These are phyloP conservation scores for Hyphantria cunea DNA, from an alignment of 1,140 invertebrate genomes.

Conservation along the genomic window DNA sequence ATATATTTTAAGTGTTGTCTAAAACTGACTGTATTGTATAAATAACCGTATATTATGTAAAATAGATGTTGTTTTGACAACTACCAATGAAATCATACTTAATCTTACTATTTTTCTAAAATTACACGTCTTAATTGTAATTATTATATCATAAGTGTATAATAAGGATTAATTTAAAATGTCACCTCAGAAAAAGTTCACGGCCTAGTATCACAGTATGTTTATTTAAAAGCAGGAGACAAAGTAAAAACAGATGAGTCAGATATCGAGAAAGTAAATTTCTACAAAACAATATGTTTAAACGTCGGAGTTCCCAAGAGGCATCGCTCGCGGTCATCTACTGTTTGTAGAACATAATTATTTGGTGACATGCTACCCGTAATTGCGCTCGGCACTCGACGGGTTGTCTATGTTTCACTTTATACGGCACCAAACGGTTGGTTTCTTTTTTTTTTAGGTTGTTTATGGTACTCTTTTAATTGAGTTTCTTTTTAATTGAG, in stretches of 20 bases:
- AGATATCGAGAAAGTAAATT: constrained; percentile 13
- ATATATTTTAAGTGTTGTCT: too few relatives aligned
- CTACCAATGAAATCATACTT: too few relatives aligned
- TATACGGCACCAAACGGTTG: not conserved
- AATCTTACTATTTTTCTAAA: too few relatives aligned
- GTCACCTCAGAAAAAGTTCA: too few relatives aligned
- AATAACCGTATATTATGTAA: too few relatives aligned
- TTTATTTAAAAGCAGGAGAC: not conserved
- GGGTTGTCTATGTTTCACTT: not conserved
- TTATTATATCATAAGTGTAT: too few relatives aligned
- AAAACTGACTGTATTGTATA: too few relatives aligned
- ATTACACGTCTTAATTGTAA: too few relatives aligned
- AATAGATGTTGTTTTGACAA: too few relatives aligned
- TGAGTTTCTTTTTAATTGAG: not conserved
- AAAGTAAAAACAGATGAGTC: constrained; percentile 13
- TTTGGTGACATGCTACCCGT: constrained; percentile 43
- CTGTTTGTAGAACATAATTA: constrained; percentile 39
- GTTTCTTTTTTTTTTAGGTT: not conserved
- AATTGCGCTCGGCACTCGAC: constrained; percentile 18
- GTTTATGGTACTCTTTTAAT: not conserved
- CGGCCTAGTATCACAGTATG: too few relatives aligned
- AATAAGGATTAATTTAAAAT: too few relatives aligned
- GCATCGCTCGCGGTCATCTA: constrained; percentile 37
- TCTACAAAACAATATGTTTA: constrained; percentile 10
- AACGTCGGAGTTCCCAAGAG: constrained; percentile 36